Conservation (phyloP, 2,888 invertebrate genomes). For the Pyrrhia umbra region DNA sequence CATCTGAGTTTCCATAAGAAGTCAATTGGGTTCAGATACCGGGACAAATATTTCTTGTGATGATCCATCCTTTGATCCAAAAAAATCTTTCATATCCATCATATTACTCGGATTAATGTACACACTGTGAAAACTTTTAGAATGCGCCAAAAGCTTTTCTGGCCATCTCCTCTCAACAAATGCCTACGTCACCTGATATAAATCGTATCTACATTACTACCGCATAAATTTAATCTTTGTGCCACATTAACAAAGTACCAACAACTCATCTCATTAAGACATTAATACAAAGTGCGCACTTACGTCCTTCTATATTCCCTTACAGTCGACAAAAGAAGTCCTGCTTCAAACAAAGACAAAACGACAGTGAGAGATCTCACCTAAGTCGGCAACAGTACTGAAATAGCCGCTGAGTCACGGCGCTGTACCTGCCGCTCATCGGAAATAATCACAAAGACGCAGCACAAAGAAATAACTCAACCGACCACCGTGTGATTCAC, state of each 20-base stretch:
- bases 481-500: slow-evolving; percentile 66
- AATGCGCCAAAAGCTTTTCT: too few relatives aligned
- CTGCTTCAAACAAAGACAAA: slow-evolving; percentile 57
- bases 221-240: too few relatives aligned
- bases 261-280: not conserved
- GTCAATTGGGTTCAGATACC: too few relatives aligned
- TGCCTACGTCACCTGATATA: too few relatives aligned
- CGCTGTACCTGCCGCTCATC: slow-evolving; percentile 69
- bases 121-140: too few relatives aligned
- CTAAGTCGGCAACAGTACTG: slow-evolving; percentile 58
- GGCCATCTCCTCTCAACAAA: too few relatives aligned
- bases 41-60: too few relatives aligned
- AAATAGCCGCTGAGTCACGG: slow-evolving; percentile 71
- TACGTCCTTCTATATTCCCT: not conserved
- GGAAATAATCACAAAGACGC: slow-evolving; percentile 80
- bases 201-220: too few relatives aligned
- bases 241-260: not conserved
- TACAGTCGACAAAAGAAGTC: slow-evolving; percentile 50
- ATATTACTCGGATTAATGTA: too few relatives aligned
- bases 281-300: not conserved
- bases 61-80: too few relatives aligned
- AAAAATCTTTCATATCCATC: too few relatives aligned
- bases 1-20: too few relatives aligned
- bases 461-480: slow-evolving; percentile 75
- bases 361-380: slow-evolving; percentile 53